Percentiles rank a stretch among this genome's conserved stretches.
phyloP scores from a whole-genome alignment of 2,888 invertebrate species.

The Limnephilus marmoratus region DNA sequence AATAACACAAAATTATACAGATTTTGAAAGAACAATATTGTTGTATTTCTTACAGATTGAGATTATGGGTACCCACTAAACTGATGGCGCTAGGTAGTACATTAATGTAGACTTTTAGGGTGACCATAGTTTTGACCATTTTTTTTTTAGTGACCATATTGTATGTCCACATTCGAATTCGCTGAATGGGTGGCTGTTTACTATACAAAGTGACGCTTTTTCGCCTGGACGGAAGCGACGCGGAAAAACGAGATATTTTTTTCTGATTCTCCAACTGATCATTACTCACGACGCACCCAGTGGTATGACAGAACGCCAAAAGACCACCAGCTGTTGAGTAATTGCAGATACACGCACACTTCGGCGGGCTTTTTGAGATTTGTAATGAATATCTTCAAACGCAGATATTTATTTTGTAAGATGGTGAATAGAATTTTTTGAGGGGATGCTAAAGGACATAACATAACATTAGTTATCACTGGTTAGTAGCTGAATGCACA shows the following conservation, averaged over 20 bases:
- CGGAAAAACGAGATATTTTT: constrained; percentile 15
- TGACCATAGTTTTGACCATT: too few relatives aligned
- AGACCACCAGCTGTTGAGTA: background rate
- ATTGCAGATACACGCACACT: background rate
- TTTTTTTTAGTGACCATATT: too few relatives aligned
- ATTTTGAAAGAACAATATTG: too few relatives aligned
- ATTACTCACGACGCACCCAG: background rate
- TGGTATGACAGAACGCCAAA: background rate
- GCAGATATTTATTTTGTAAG: background rate
- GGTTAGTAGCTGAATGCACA: too few relatives aligned
- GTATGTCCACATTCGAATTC: background rate
- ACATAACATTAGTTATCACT: too few relatives aligned
- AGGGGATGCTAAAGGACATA: too few relatives aligned
- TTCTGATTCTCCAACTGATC: background rate
- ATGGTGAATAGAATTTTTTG: too few relatives aligned
- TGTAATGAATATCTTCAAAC: background rate
- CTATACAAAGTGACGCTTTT: background rate
- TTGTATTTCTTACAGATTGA: too few relatives aligned
- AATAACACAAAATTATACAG: too few relatives aligned
- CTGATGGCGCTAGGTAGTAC: too few relatives aligned
- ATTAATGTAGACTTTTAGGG: too few relatives aligned
- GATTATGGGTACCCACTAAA: too few relatives aligned
- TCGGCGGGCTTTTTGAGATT: background rate
- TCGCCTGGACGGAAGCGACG: background rate
- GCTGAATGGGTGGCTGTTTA: constrained; percentile 3